A percentile compares a stretch with the other conserved stretches of the same genome.
Evolutionary conservation across 2,797 vertebrate species (phyloP).

Genomic region (Lateolabrax maculatus): DNA sequence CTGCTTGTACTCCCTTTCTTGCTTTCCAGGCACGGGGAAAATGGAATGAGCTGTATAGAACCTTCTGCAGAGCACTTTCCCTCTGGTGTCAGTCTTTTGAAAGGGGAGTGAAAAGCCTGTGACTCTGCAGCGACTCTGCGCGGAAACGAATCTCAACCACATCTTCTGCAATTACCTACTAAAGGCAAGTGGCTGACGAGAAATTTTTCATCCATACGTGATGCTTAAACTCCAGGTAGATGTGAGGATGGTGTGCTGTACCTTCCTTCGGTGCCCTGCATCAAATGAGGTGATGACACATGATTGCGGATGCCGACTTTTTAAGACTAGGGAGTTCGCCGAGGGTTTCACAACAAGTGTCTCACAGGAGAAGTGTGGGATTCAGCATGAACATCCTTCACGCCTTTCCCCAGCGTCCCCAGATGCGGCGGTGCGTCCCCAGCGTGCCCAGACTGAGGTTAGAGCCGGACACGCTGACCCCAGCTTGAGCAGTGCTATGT

Average conservation of each 20-base stretch:
- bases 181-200: constrained; percentile 63
- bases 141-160: constrained; percentile 57
- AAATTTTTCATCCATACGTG: constrained; percentile 58
- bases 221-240: constrained; percentile 55
- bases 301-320: constrained; percentile 62
- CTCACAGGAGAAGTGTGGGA: constrained; percentile 48
- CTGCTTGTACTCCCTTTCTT: constrained; percentile 15
- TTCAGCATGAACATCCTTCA: constrained; percentile 67
- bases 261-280: constrained; percentile 52
- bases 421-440: constrained; percentile 17
- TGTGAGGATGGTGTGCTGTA: constrained; percentile 42
- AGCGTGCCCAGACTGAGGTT: constrained; percentile 29
- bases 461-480: constrained; percentile 61
- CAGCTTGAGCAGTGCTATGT: constrained; percentile 34
- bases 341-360: constrained; percentile 38
- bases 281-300: constrained; percentile 60
- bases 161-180: constrained; percentile 74
- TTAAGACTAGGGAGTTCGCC: constrained; percentile 31
- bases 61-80: constrained; percentile 37
- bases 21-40: constrained; percentile 51
- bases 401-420: constrained; percentile 6
- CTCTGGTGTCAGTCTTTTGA: constrained; percentile 64
- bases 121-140: constrained; percentile 66
- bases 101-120: constrained; percentile 51
- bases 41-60: constrained; percentile 51